These are phyloP conservation scores for Drosophila subsilvestris DNA, from an alignment of 2,888 invertebrate species.

Conservation along the genomic window DNA sequence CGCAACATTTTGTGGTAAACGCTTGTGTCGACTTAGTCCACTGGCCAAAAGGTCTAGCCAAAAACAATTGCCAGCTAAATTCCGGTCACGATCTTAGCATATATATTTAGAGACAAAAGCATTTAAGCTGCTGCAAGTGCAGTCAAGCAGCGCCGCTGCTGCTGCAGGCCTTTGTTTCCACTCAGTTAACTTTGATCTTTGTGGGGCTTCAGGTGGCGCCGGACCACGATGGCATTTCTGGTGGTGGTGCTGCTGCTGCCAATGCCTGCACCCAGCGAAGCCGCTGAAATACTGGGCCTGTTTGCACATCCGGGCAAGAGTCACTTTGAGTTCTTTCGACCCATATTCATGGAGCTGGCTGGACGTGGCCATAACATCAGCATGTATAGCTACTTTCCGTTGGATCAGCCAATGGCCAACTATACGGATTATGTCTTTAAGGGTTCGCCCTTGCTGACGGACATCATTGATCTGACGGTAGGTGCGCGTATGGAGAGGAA, in stretches of 20 bases:
- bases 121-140: slow-evolving; percentile 27
- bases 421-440: slow-evolving; percentile 77
- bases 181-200: slow-evolving; percentile 34
- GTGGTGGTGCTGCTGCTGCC: slow-evolving; percentile 9
- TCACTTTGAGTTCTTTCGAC: slow-evolving; percentile 84
- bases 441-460: slow-evolving; percentile 70
- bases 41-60: slow-evolving; percentile 28
- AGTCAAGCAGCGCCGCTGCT: slow-evolving; percentile 18
- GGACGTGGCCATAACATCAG: slow-evolving; percentile 84
- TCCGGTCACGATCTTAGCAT: slow-evolving; percentile 64
- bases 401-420: slow-evolving; percentile 72
- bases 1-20: slow-evolving; percentile 5
- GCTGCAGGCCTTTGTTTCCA: slow-evolving; percentile 23
- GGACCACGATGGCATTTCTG: slow-evolving; percentile 5
- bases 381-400: slow-evolving; percentile 84
- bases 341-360: slow-evolving; percentile 83
- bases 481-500: slow-evolving; percentile 1
- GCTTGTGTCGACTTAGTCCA: slow-evolving; percentile 1
- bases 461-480: slow-evolving; percentile 76
- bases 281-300: slow-evolving; percentile 80
- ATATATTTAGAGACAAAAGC: slow-evolving; percentile 23
- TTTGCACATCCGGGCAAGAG: slow-evolving; percentile 84
- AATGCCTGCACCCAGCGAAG: slow-evolving; percentile 14
- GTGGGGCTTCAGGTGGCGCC: slow-evolving; percentile 12
- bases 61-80: slow-evolving; percentile 30